Evolutionary conservation across 2,888 invertebrate species (phyloP), one percentile per base, ranked within the genome.

Genomic region (Acanthacorydalis orientalis): DNA sequence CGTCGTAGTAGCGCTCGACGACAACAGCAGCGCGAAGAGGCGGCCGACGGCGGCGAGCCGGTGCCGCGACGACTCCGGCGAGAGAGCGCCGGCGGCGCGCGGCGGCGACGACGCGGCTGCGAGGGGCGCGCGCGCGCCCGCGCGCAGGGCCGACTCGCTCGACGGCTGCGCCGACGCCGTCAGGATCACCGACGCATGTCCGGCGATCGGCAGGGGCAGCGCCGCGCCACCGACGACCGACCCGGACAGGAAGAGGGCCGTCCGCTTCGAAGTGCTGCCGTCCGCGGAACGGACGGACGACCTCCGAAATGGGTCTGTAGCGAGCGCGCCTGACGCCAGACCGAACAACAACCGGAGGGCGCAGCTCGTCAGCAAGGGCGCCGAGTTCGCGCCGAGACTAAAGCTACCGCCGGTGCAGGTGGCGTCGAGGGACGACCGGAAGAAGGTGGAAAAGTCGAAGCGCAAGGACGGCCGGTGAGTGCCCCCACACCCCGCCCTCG

Each of bases 41-140:
- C n/a, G 35, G 4, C 12, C 9, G n/a, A 39, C 10, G 39, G 39
- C 14, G 10, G 8, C 2, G n/a, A 39, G n/a, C 4, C 10, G n/a
- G 16, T 16, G 12, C 2, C 12, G 6, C 23, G 23, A 23, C 23
- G 23, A 23, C 6, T 23, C 23, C 23, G 23, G 23, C 23, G 23
- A 52, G 40, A 53, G 52, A 32, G 49, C 52, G 10, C 42, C 46
- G 38, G 57, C 55, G 50, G 53, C 56, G 35, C 55, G 56, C 7
- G 44, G 8, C 52, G 34, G 23, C n/a, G 42, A n/a, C 35, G 41
- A 15, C 41, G 48, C 46, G 31, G 46, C 31, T n/a, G n/a, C n/a
- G n/a, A 11, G 44, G 44, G 12, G 34, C 34, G 42, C 49, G 49
- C 35, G 49, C 49, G n/a, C n/a, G n/a, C 37, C 44, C 43, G 11